Evolutionary conservation across 2,888 invertebrate genomes (phyloP).

Genomic region (Tenthredo distinguenda): DNA sequence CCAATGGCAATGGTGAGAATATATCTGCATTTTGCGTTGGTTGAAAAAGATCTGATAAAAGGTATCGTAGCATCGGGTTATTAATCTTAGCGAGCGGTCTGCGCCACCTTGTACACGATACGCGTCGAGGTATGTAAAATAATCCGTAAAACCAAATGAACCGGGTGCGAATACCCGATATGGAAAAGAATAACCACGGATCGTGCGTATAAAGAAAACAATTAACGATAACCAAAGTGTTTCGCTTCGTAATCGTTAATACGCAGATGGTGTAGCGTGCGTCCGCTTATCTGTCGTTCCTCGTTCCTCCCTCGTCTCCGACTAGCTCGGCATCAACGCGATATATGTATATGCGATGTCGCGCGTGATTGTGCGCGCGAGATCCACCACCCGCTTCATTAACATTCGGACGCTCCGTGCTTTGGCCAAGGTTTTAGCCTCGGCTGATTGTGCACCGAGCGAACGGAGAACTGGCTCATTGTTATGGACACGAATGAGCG

Average conservation of each 20-base stretch:
- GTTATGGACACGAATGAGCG: background rate
- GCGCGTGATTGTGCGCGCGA: constrained; percentile 26
- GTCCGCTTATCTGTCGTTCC: constrained; percentile 24
- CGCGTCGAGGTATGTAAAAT: background rate
- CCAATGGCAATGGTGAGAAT: too few relatives aligned
- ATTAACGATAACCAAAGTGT: constrained; percentile 48
- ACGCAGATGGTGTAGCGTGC: constrained; percentile 31
- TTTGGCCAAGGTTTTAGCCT: constrained; percentile 30
- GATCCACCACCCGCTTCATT: constrained; percentile 41
- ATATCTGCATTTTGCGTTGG: too few relatives aligned
- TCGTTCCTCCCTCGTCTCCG: constrained; percentile 14
- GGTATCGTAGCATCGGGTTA: too few relatives aligned
- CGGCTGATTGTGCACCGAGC: background rate
- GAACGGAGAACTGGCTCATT: constrained; percentile 11
- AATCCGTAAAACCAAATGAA: background rate
- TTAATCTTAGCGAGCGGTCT: too few relatives aligned
- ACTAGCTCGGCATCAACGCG: background rate
- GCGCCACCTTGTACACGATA: too few relatives aligned
- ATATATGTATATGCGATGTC: background rate
- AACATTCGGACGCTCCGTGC: constrained; percentile 21
- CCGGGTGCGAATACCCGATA: background rate
- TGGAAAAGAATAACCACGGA: background rate
- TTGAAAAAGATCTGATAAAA: too few relatives aligned
- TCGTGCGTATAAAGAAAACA: constrained; percentile 55
- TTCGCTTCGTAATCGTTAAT: constrained; percentile 30